phyloP scores from a whole-genome alignment of 2,113 vertebrate genomes.

The Platichthys stellatus region DNA sequence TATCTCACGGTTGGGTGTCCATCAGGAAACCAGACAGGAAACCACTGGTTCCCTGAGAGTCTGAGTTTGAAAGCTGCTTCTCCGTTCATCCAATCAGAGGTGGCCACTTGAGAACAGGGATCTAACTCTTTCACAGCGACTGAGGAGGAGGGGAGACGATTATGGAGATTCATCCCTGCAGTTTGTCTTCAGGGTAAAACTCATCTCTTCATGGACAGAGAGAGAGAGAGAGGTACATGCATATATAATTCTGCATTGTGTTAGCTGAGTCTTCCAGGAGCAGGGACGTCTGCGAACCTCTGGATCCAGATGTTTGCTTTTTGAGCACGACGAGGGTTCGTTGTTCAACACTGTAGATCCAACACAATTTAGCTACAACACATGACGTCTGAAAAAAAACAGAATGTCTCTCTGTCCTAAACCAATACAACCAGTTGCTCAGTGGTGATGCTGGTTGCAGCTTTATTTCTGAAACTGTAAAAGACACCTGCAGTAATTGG shows the following conservation, averaged over 20 bases:
- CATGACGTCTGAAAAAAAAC: background rate
- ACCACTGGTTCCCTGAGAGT: too few species aligned
- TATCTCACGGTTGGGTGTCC: too few species aligned
- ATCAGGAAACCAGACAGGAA: too few species aligned
- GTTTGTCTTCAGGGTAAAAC: constrained; percentile 70
- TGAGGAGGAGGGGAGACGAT: constrained; percentile 56
- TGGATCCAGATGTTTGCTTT: constrained; percentile 49
- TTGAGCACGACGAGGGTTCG: constrained; percentile 16
- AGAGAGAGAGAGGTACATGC: background rate
- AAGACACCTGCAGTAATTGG: too few species aligned
- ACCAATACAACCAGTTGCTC: background rate
- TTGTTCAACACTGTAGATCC: constrained; percentile 11
- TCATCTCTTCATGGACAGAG: constrained; percentile 41
- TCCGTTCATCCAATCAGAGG: constrained; percentile 58
- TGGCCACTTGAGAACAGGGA: constrained; percentile 23
- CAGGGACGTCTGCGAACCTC: constrained; percentile 2
- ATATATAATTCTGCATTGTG: constrained; percentile 57
- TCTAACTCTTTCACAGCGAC: constrained; percentile 33
- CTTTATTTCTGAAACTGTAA: too few species aligned
- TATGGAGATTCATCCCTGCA: constrained; percentile 75
- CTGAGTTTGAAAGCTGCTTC: constrained; percentile 29
- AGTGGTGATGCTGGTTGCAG: background rate
- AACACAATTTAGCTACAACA: background rate
- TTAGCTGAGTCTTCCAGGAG: constrained; percentile 34
- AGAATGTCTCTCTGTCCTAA: too few species aligned